Conservation (phyloP, 2,113 vertebrate genomes). For the Dendrocopos noguchii region DNA sequence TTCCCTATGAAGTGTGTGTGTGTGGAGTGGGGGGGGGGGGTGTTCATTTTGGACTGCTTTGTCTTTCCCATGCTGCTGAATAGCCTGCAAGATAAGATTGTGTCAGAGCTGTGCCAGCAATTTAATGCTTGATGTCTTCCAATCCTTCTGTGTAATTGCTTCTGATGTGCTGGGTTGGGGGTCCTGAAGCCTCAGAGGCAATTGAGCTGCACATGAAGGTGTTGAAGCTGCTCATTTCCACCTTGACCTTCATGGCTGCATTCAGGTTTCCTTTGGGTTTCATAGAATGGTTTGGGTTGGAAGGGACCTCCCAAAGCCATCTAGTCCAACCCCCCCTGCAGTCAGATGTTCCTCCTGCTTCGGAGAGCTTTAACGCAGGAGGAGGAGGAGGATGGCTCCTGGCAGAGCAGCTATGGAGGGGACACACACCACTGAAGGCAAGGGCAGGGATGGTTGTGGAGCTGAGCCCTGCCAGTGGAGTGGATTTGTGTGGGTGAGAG, state of each 20-base stretch:
- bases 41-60: slow-evolving; percentile 44
- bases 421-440: background rate
- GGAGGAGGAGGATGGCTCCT: background rate
- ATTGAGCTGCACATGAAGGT: background rate
- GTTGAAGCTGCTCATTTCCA: background rate
- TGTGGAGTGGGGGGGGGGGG: background rate
- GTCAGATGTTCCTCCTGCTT: background rate
- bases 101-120: background rate
- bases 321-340: too few relatives aligned
- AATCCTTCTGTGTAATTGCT: background rate
- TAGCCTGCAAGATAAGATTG: background rate
- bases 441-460: background rate
- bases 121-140: background rate
- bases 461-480: background rate
- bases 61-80: slow-evolving; percentile 3
- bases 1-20: background rate
- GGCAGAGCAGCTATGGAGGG: background rate
- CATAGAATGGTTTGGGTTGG: too few relatives aligned
- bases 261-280: background rate
- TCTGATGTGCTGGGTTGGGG: background rate
- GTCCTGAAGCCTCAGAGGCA: background rate
- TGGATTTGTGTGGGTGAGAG: slow-evolving; percentile 23
- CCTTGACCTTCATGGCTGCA: background rate
- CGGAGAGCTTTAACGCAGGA: background rate
- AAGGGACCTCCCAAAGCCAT: too few relatives aligned